Conservation (phyloP, 2,113 vertebrate genomes). For the Pao palembangensis region DNA sequence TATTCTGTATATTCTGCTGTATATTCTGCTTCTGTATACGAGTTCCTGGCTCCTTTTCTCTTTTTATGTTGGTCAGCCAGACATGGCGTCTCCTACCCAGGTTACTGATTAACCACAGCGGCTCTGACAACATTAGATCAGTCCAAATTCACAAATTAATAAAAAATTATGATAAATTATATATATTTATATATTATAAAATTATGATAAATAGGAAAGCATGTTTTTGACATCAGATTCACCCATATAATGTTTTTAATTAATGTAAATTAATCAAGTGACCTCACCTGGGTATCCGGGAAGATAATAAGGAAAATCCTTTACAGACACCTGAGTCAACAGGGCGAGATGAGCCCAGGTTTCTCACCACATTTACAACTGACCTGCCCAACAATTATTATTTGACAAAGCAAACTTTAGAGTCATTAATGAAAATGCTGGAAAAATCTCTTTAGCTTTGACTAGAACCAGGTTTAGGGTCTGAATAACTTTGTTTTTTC, state of each 20-base stretch:
- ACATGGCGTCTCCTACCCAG: slow-evolving; percentile 8
- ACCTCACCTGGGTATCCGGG: slow-evolving; percentile 8
- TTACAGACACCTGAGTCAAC: slow-evolving; percentile 50
- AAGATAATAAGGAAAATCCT: slow-evolving; percentile 22
- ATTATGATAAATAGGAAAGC: too few relatives aligned
- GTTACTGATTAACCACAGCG: slow-evolving; percentile 64
- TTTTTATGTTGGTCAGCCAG: slow-evolving; percentile 25
- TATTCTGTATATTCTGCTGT: slow-evolving; percentile 32
- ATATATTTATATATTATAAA: too few relatives aligned
- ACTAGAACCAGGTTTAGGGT: not conserved
- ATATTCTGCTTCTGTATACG: too few relatives aligned
- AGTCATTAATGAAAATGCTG: not conserved
- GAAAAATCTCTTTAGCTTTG: not conserved
- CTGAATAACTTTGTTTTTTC: not conserved
- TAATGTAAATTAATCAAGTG: not conserved
- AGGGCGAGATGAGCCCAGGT: not conserved
- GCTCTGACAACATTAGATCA: slow-evolving; percentile 8
- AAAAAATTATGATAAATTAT: too few relatives aligned
- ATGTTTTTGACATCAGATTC: too few relatives aligned
- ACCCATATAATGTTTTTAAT: too few relatives aligned
- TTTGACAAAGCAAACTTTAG: not conserved
- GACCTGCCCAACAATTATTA: slow-evolving; percentile 6
- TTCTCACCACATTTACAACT: slow-evolving; percentile 38
- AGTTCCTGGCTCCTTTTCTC: slow-evolving; percentile 28
- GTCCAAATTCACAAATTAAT: too few relatives aligned